phyloP scores from a whole-genome alignment of 2,113 vertebrate species.

The Archilochus colubris region DNA sequence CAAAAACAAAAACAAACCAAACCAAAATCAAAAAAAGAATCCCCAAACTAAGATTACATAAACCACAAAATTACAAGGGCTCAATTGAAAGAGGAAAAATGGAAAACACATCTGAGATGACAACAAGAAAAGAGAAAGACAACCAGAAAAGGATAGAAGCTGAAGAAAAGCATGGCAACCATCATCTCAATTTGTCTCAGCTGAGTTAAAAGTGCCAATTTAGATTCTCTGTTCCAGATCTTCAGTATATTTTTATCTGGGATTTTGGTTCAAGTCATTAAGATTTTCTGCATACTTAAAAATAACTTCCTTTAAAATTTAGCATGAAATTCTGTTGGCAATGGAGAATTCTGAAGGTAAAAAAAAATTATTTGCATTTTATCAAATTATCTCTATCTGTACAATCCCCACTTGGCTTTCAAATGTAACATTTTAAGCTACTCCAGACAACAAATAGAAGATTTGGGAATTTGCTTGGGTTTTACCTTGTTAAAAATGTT shows the following conservation, averaged over 20 bases:
- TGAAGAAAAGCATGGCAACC: conserved; percentile 60
- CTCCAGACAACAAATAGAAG: background rate
- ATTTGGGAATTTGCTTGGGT: background rate
- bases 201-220: conserved; percentile 58
- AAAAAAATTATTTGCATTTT: background rate
- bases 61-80: background rate
- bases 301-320: conserved; percentile 62
- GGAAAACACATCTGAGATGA: conserved; percentile 8
- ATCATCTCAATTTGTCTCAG: conserved; percentile 58
- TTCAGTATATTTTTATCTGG: conserved; percentile 67
- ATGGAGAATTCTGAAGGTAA: conserved; percentile 9
- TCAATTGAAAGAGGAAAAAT: background rate
- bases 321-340: conserved; percentile 51
- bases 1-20: background rate
- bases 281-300: conserved; percentile 68
- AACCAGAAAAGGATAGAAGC: conserved; percentile 18
- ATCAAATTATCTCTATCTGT: background rate
- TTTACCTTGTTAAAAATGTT: background rate
- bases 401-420: background rate
- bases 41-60: background rate
- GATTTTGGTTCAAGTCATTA: conserved; percentile 71
- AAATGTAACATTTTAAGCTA: background rate
- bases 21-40: too few relatives aligned
- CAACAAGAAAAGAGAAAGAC: conserved; percentile 23
- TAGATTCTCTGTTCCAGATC: conserved; percentile 70